Conservation (phyloP, 2,797 vertebrate species). For the Chelon labrosus region DNA sequence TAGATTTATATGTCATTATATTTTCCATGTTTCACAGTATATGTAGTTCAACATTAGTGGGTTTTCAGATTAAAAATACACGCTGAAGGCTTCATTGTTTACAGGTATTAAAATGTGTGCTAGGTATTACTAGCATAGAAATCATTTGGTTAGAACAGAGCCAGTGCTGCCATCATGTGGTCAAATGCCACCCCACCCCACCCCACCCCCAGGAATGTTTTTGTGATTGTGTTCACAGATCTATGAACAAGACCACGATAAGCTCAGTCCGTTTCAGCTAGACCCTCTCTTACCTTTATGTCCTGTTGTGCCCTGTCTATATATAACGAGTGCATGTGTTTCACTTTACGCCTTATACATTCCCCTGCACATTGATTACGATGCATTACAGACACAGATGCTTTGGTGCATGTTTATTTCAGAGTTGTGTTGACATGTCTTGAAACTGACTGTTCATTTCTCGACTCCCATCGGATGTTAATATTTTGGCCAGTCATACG, state of each 20-base stretch:
- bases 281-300: neutral
- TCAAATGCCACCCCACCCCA: neutral
- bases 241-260: neutral
- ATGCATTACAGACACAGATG: neutral
- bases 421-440: neutral
- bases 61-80: neutral
- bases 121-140: too few species aligned
- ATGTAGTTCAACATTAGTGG: neutral
- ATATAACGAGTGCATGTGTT: neutral
- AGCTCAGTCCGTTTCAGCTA: neutral
- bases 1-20: neutral
- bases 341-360: neutral
- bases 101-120: too few species aligned
- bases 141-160: conserved; percentile 1
- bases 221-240: conserved; percentile 17
- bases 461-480: conserved; percentile 2
- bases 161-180: conserved; percentile 74
- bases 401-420: neutral
- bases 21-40: neutral
- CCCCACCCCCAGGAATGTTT: neutral
- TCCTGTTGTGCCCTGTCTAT: too few species aligned
- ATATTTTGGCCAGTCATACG: conserved; percentile 1
- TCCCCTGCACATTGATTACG: conserved; percentile 4
- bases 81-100: neutral
- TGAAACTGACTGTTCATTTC: neutral